phyloP scores from a whole-genome alignment of 2,888 invertebrate genomes.

The Drosophila rubida region DNA sequence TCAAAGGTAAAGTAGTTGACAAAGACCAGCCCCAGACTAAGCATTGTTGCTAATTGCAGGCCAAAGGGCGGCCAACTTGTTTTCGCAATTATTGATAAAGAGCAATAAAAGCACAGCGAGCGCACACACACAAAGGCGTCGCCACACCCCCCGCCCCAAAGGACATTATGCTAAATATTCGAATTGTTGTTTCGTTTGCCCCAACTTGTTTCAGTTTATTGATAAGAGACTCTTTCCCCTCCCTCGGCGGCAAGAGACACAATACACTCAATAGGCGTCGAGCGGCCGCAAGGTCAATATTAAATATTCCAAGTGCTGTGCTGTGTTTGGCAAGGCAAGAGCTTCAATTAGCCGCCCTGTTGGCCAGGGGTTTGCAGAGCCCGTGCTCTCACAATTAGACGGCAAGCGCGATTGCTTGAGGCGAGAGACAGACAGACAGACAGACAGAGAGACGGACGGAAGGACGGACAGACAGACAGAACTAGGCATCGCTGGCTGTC shows the following conservation, averaged over 20 bases:
- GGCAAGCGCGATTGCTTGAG: conserved; percentile 21
- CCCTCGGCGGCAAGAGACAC: neutral
- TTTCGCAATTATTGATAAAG: neutral
- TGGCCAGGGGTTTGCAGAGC: neutral
- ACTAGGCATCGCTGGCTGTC: conserved; percentile 16
- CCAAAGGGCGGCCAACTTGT: conserved; percentile 2
- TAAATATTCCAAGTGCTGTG: conserved; percentile 20
- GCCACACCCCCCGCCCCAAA: conserved; percentile 1
- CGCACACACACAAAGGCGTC: neutral
- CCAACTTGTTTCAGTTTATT: conserved; percentile 21
- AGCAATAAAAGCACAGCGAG: neutral
- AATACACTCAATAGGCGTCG: neutral
- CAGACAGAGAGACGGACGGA: neutral
- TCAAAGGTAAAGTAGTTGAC: too few relatives aligned
- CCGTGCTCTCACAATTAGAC: conserved; percentile 27
- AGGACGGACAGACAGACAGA: too few relatives aligned
- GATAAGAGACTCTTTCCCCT: neutral
- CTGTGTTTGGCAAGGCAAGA: neutral
- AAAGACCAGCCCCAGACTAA: neutral
- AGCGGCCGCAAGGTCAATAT: conserved; percentile 19
- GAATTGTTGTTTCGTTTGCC: conserved; percentile 1
- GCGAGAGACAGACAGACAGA: neutral
- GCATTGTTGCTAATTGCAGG: neutral
- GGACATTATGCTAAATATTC: conserved; percentile 23
- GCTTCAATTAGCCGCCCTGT: conserved; percentile 28